These are phyloP conservation scores for Margarornis squamiger DNA, from an alignment of 2,797 vertebrate species.

Conservation along the genomic window DNA sequence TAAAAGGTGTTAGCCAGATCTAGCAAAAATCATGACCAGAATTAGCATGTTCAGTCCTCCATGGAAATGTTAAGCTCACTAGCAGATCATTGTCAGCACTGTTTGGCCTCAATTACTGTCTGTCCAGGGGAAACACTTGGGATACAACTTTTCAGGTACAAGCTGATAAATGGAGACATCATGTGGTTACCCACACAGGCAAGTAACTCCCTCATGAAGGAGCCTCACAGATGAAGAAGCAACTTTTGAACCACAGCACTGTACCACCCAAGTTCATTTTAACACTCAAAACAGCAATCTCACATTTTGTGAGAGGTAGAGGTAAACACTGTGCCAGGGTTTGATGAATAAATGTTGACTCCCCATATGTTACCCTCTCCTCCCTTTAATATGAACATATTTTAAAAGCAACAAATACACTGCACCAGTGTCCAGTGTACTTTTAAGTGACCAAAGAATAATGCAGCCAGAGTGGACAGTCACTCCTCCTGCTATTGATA, in stretches of 20 bases:
- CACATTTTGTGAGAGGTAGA: neutral
- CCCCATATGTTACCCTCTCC: neutral
- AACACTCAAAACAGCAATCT: neutral
- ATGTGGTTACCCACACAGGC: neutral
- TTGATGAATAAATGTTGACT: neutral
- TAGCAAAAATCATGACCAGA: neutral
- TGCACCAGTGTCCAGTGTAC: neutral
- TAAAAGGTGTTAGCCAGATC: neutral
- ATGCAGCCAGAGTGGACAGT: neutral
- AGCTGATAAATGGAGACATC: neutral
- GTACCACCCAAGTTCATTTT: neutral
- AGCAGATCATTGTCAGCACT: neutral
- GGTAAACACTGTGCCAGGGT: neutral
- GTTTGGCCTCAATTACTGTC: neutral
- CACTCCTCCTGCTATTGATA: neutral
- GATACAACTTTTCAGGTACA: slow-evolving; percentile 8
- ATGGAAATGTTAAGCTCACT: slow-evolving; percentile 32
- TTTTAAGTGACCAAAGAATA: neutral
- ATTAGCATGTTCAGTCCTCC: slow-evolving; percentile 72
- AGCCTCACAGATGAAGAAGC: neutral
- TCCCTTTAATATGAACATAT: neutral
- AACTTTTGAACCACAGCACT: neutral
- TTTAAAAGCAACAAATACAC: neutral
- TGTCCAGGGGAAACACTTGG: neutral
- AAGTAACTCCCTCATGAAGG: neutral